A percentile compares a stretch with the other conserved stretches of the same genome.
Conservation (phyloP, 2,113 vertebrate genomes). For the Chaetodon auriga region DNA sequence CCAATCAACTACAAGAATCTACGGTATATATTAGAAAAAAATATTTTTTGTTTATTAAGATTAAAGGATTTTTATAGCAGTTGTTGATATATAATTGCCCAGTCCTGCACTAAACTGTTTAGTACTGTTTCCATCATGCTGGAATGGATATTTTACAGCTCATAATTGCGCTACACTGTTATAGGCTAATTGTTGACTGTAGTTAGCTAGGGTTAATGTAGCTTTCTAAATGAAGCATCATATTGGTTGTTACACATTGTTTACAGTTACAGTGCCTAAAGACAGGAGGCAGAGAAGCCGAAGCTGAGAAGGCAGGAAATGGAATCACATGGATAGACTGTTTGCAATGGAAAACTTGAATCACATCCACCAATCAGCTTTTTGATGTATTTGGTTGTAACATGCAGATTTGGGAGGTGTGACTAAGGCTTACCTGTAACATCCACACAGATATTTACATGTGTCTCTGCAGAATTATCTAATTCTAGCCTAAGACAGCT, state of each 20-base stretch:
- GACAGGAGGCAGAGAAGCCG: neutral
- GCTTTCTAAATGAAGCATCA: slow-evolving; percentile 28
- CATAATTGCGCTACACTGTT: slow-evolving; percentile 22
- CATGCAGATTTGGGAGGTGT: neutral
- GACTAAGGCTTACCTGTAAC: neutral
- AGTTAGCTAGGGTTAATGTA: slow-evolving; percentile 47
- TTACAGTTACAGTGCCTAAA: slow-evolving; percentile 5
- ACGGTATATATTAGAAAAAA: neutral
- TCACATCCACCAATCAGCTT: neutral
- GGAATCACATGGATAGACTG: neutral
- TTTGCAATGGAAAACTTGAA: neutral
- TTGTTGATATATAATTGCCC: neutral
- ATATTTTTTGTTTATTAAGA: neutral
- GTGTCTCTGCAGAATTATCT: too few species aligned
- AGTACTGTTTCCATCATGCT: slow-evolving; percentile 14
- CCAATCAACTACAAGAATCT: neutral
- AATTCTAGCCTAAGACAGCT: too few species aligned
- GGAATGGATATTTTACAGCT: slow-evolving; percentile 2
- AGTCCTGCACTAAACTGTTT: neutral
- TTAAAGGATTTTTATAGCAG: neutral
- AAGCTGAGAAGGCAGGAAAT: neutral
- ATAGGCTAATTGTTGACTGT: slow-evolving; percentile 33
- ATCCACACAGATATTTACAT: too few species aligned
- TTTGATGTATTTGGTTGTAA: neutral
- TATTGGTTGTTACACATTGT: slow-evolving; percentile 13